Percentiles rank a stretch among this genome's conserved stretches.
phyloP scores from a whole-genome alignment of 2,113 vertebrate species.

The Pandion haliaetus region DNA sequence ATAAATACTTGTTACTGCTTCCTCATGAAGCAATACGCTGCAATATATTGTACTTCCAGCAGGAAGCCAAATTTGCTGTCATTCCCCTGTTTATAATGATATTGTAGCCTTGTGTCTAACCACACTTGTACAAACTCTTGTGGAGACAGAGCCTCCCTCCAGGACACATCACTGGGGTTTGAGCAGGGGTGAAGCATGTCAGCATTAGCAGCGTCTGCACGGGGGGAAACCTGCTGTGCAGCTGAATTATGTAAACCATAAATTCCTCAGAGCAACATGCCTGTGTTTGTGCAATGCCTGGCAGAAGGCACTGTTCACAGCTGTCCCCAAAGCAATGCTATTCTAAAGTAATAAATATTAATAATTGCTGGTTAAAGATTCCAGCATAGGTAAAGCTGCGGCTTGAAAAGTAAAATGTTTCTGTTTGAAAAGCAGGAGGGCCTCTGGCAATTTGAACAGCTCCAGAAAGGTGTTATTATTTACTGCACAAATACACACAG shows the following conservation, averaged over 20 bases:
- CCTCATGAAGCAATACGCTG: background rate
- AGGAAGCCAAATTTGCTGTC: background rate
- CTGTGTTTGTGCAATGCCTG: background rate
- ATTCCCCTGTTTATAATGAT: background rate
- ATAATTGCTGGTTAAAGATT: background rate
- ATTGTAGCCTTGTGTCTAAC: background rate
- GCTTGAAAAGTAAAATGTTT: background rate
- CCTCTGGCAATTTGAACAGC: background rate
- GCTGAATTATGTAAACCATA: background rate
- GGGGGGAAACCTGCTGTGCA: background rate
- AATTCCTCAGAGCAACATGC: background rate
- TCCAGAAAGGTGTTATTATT: slow-evolving; percentile 18
- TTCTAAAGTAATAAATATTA: slow-evolving; percentile 50
- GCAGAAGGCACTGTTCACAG: background rate
- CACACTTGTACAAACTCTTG: background rate
- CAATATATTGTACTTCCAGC: background rate
- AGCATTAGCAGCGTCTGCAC: accelerated
- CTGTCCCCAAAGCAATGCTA: background rate
- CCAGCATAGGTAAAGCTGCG: background rate
- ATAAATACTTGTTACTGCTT: background rate
- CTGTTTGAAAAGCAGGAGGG: slow-evolving; percentile 2
- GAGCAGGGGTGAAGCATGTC: background rate
- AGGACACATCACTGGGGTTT: background rate
- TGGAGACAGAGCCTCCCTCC: background rate
- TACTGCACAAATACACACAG: background rate